Evolutionary conservation across 2,113 vertebrate species (phyloP), one percentile per base, ranked within the genome.

Genomic region (Choloepus hoffmanni): DNA sequence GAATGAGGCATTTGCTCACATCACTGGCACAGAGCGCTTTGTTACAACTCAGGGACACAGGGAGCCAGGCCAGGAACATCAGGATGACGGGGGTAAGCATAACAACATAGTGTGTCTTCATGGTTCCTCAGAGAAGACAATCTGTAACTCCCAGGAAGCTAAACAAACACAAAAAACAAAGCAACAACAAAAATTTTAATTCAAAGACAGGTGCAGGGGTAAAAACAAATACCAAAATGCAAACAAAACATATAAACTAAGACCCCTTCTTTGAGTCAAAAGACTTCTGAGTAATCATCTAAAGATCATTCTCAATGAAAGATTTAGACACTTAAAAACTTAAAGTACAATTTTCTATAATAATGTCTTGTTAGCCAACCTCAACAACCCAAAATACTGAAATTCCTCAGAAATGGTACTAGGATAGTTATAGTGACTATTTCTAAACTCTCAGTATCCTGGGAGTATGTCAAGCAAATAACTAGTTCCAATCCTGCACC

Each of bases 1-100:
- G 99, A 96, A 99, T 99, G 92, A 99, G 99, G 97, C 99, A 99
- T 97, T 99, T 99, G 98, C 99, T 99, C 98, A 99, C 99, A 28
- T 99, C 99, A 14, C 99, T 99, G 58, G 99, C 99, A 72, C 99
- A 99, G 24, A 99, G 99, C 3, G 99, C 99, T 97, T 99, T 99
- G 98, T 99, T 99, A 98, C 99, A 99, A 98, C 98, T 99, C 26
- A 95, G 95, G 43, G 99, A 98, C 1, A 98, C 55, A 1, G 99
- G 98, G 95, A 99, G 95, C 97, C 98, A 98, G 2, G 98, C 97
- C 58, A 99, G 97, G 96, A 99, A 93, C 91, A 99, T 98, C 7
- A 99, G 96, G 50, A 98, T 53, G 50, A 98, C 95, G n/a, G 98
- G 33, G 0, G 97, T 92, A 81, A 98, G 98, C 3, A 97, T 97